Base-by-base conservation (phyloP, 2,113 vertebrate species). In the Thryonomys swinderianus region DNA sequence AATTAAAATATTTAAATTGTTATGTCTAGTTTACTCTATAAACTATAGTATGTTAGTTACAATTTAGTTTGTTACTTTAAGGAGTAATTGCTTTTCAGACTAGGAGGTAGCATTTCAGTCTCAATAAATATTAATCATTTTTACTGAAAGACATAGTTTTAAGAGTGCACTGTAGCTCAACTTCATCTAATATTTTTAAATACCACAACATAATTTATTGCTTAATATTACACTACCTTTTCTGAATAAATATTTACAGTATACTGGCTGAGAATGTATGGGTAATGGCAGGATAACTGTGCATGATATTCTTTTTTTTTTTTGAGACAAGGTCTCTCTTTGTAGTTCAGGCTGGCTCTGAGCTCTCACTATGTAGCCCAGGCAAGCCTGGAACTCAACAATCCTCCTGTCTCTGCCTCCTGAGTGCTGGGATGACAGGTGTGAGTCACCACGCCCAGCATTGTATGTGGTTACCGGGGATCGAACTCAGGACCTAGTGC, bases 61-160 rank as follows among this genome's bases (percentile, higher is more conserved):
- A 95, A 85, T 92, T 85, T 59, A 45, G 11, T 17, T 88, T 13
- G 6, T 91, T 64, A 59, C n/a, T n/a, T 11, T 45, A 89, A 74
- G 51, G 67, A 87, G 67, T 21, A 92, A 84, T 67, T 34, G 74
- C 81, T 90, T 93, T 61, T 85, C 64, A 94, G 2, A 55, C 20
- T 88, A 73, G 34, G 2, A 23, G 66, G 32, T 69, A 76, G 17
- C 6, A 85, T 74, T 53, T 42, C 30, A 80, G 13, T 66, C 64
- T 94, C 61, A 88, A 59, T 81, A 92, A 93, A 67, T 90, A n/a
- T 81, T 94, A 88, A 82, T 80, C 30, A 88, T 73, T 90, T 86
- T 95, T 55, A 81, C 37, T 48, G 69, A 88, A 95, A 86, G 14
- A 83, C 14, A 9, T 93, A 55, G 27, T 84, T 85, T 45, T n/a